A percentile compares a stretch with the other conserved stretches of the same genome.
These are phyloP conservation scores for Aphidoletes aphidimyza DNA, from an alignment of 2,888 invertebrate genomes.

Conservation along the genomic window DNA sequence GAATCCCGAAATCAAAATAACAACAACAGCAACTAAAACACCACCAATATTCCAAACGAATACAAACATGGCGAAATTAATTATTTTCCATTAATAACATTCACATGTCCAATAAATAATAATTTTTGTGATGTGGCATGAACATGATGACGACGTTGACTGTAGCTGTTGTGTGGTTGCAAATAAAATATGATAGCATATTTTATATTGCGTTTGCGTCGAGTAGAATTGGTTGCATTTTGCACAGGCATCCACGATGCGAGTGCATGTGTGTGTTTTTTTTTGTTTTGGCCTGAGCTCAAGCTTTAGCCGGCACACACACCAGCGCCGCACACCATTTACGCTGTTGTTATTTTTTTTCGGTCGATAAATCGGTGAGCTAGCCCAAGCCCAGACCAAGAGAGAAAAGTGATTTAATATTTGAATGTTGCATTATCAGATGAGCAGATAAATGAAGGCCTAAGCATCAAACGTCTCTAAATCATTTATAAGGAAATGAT, in stretches of 20 bases:
- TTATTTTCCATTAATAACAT: conserved; percentile 51
- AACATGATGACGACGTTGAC: neutral
- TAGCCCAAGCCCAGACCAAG: neutral
- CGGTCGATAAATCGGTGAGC: too few relatives aligned
- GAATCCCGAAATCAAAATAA: neutral
- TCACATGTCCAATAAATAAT: conserved; percentile 46
- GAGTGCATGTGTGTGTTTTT: too few relatives aligned
- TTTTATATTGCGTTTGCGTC: conserved; percentile 24
- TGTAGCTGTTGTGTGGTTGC: neutral
- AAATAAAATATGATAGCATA: conserved; percentile 34
- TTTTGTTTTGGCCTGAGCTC: too few relatives aligned
- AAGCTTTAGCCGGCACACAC: too few relatives aligned
- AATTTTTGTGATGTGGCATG: conserved; percentile 30
- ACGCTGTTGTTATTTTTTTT: too few relatives aligned
- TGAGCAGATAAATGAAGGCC: neutral
- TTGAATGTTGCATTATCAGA: conserved; percentile 25
- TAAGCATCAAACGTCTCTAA: neutral
- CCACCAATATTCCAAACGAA: too few relatives aligned
- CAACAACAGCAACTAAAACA: too few relatives aligned
- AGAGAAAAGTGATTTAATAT: conserved; percentile 19
- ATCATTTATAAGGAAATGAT: conserved; percentile 37
- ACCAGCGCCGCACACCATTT: too few relatives aligned
- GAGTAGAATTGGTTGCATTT: too few relatives aligned
- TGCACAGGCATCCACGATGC: too few relatives aligned
- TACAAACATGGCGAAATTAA: conserved; percentile 12